Evolutionary conservation across 2,797 vertebrate species (phyloP), one percentile per base, ranked within the genome.

Genomic region (Limosa lapponica): DNA sequence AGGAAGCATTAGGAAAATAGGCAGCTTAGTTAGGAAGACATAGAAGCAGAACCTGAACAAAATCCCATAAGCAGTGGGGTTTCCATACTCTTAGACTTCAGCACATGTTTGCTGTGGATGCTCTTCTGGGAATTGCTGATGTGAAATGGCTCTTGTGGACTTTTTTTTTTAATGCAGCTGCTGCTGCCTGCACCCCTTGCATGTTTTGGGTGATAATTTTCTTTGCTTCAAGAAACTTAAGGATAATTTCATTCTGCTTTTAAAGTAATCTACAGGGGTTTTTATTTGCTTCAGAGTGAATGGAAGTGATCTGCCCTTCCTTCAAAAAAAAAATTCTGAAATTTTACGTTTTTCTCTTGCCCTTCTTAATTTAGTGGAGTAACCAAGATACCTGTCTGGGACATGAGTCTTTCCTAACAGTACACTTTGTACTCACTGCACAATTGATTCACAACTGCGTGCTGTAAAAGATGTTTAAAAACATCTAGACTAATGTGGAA

Each of bases 401-500:
- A 90, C 18, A 23, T 62, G 23, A 62, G 30, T 92, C 57, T 91
- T 93, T 69, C 74, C 46, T 79, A 93, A 46, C 54, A 72, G 54
- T 74, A 84, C 73, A 28, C 48, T 73, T 72, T 79, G 90, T 94
- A 41, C 88, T 81, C 27, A 39, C 6, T 34, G 27, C 78, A 73
- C 25, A 65, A 15, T 74, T 81, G 41, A 46, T 91, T 94, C 72
- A 55, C 43, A 81, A 72, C 30, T 65, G 8, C 28, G 23, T 0
- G 4, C n/a, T 69, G 3, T 59, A 37, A 51, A 91, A 78, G 55
- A 48, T 46, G 23, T 67, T 96, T 84, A 36, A 80, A 87, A 93
- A 82, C 92, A 94, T 55, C 24, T 77, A 82, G 59, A 66, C 36
- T 82, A 70, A 87, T 75, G 73, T 95, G 64, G 25, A 94, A 93